A percentile compares a stretch with the other conserved stretches of the same genome.
phyloP scores from a whole-genome alignment of 2,113 vertebrate genomes.

The Oreochromis aureus region DNA sequence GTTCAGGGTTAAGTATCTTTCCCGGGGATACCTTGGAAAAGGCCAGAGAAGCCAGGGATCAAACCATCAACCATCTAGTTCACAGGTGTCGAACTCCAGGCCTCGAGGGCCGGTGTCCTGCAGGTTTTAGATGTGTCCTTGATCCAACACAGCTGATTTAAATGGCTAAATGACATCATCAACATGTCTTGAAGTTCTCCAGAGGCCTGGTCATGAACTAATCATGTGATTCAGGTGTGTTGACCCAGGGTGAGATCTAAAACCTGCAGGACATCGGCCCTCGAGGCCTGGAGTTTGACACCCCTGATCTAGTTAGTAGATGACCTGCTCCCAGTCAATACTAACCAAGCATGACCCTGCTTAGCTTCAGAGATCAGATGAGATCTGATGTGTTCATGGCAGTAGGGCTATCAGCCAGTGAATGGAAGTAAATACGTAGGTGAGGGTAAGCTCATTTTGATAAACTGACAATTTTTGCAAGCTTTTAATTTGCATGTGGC shows the following conservation, averaged over 20 bases:
- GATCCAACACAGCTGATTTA: no score
- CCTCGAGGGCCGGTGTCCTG: no score
- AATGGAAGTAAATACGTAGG: background rate
- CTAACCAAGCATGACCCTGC: background rate
- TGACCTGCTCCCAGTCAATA: background rate
- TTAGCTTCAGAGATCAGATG: background rate
- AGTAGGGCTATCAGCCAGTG: background rate
- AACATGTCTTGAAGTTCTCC: no score
- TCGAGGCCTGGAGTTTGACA: no score
- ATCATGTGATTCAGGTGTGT: no score
- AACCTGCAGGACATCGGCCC: no score
- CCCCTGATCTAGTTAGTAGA: background rate
- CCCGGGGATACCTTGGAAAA: background rate
- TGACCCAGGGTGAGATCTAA: no score
- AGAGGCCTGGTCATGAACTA: no score
- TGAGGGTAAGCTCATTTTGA: background rate
- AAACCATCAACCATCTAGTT: background rate
- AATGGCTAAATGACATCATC: no score
- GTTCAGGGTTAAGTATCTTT: background rate
- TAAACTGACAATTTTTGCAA: background rate
- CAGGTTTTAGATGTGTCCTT: no score
- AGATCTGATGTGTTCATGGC: background rate
- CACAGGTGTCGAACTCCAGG: no score
- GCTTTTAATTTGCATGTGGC: background rate
- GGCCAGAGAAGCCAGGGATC: background rate